Evolutionary conservation across 1,140 invertebrate genomes (phyloP).

Genomic region (Dreissena rostriformis): DNA sequence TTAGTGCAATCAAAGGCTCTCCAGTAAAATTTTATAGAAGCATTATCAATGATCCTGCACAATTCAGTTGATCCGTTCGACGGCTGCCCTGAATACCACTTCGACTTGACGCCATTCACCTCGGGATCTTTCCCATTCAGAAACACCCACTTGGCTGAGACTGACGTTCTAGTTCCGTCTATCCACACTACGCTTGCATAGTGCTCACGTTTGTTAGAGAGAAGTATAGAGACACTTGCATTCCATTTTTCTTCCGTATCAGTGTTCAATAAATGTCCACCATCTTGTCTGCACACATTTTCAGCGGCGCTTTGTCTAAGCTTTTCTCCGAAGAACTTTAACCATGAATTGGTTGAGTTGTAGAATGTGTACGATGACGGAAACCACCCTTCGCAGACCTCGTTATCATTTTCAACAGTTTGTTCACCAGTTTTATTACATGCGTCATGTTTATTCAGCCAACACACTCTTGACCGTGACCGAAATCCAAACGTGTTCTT

Average conservation of each 20-base stretch:
- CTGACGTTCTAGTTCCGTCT: neutral
- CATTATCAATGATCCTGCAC: neutral
- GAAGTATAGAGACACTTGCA: neutral
- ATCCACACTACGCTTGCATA: neutral
- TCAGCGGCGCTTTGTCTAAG: neutral
- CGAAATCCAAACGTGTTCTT: no score
- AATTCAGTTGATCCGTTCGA: neutral
- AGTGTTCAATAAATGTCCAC: neutral
- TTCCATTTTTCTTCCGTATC: constrained; percentile 3
- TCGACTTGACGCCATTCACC: neutral
- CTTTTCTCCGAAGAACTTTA: neutral
- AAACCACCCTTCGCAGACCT: neutral
- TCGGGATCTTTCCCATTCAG: neutral
- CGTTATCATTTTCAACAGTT: neutral
- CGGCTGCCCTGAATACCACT: neutral
- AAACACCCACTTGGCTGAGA: neutral
- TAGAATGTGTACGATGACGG: neutral
- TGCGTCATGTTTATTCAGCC: neutral
- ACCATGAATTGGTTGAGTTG: neutral
- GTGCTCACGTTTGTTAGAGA: neutral
- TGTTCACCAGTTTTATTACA: neutral
- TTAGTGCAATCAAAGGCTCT: neutral
- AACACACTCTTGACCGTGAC: neutral
- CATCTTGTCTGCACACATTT: neutral
- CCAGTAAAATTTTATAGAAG: neutral